Conservation (phyloP, 2,113 vertebrate species). For the Albula glossodonta region DNA sequence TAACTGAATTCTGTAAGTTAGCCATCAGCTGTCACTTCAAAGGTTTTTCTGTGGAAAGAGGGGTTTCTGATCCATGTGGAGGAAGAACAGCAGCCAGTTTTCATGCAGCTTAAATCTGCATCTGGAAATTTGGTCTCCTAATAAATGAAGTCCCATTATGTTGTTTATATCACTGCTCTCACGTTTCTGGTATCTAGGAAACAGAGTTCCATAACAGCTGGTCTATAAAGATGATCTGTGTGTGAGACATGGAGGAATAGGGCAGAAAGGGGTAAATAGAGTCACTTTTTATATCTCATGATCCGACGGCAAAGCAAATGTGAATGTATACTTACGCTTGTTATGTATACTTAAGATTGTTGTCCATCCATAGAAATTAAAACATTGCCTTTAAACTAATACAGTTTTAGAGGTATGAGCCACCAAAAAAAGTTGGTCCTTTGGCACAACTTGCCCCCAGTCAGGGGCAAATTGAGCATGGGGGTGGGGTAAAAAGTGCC, state of each 20-base stretch:
- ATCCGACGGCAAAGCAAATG: too few relatives aligned
- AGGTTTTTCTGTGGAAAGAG: background rate
- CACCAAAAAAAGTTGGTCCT: too few relatives aligned
- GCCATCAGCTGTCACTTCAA: background rate
- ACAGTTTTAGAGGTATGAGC: too few relatives aligned
- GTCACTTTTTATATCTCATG: too few relatives aligned
- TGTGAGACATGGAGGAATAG: conserved; percentile 14
- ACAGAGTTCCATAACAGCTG: conserved; percentile 36
- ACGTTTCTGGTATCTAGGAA: conserved; percentile 27
- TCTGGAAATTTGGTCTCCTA: background rate
- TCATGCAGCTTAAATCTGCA: background rate
- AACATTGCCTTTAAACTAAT: too few relatives aligned
- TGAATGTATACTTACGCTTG: too few relatives aligned
- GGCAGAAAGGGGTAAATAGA: background rate
- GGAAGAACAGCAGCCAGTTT: background rate
- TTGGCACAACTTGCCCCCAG: too few relatives aligned
- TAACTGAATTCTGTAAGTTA: too few relatives aligned
- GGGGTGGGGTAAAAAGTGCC: too few relatives aligned
- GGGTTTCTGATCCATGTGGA: background rate
- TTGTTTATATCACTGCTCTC: conserved; percentile 25
- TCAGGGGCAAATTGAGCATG: too few relatives aligned
- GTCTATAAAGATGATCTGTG: conserved; percentile 14
- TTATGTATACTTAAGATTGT: too few relatives aligned
- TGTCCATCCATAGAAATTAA: too few relatives aligned
- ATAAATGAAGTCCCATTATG: background rate